Conservation (phyloP, 1,140 invertebrate species). For the Archegozetes longisetosus region DNA sequence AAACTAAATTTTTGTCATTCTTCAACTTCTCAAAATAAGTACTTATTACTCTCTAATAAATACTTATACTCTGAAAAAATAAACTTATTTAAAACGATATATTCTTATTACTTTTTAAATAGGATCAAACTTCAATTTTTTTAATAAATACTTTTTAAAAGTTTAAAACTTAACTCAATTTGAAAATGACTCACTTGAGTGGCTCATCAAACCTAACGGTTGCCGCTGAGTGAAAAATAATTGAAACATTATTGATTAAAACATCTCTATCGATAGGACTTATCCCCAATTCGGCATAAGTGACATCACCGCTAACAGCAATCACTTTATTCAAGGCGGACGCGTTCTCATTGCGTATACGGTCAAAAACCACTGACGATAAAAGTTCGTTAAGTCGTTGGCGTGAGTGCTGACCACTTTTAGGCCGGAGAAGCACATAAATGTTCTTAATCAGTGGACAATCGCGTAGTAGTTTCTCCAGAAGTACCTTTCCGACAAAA, state of each 20-base stretch:
- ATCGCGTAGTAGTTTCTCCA: constrained; percentile 58
- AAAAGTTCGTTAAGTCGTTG: constrained; percentile 13
- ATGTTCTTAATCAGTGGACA: constrained; percentile 48
- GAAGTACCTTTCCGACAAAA: constrained; percentile 40
- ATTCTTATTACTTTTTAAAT: too few relatives aligned
- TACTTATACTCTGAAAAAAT: too few relatives aligned
- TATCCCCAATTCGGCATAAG: constrained; percentile 69
- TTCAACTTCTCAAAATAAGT: too few relatives aligned
- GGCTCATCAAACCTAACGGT: constrained; percentile 36
- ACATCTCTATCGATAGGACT: constrained; percentile 51
- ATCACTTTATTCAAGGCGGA: constrained; percentile 47
- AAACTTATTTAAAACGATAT: too few relatives aligned
- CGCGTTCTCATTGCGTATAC: background rate
- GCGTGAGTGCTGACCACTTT: constrained; percentile 1
- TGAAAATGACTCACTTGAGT: constrained; percentile 29
- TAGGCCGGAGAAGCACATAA: constrained; percentile 50
- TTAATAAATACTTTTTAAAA: too few relatives aligned
- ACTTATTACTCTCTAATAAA: too few relatives aligned
- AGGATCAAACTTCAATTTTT: too few relatives aligned
- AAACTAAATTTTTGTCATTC: too few relatives aligned
- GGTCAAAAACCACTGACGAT: constrained; percentile 7
- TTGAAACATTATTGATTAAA: constrained; percentile 34
- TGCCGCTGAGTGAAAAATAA: constrained; percentile 36
- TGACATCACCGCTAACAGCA: constrained; percentile 78
- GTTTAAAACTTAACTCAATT: too few relatives aligned